Percentiles rank a stretch among this genome's conserved stretches.
Evolutionary conservation across 2,888 invertebrate genomes (phyloP).

Genomic region (Papilio elwesi): DNA sequence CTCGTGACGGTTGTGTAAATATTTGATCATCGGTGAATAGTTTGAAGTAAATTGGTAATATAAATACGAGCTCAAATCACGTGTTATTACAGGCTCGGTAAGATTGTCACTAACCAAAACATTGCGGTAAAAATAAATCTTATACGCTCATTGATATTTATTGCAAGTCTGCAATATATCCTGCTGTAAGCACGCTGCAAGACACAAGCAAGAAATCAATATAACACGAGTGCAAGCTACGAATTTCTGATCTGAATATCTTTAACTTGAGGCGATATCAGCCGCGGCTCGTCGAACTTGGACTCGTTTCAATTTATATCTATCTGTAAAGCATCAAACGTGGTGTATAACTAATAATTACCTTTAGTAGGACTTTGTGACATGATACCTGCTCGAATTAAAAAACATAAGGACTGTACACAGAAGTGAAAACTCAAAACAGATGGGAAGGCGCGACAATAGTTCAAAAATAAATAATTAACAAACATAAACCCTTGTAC

Average conservation of each 20-base stretch:
- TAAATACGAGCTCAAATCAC: too few species aligned
- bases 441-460: too few species aligned
- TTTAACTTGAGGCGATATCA: conserved; percentile 3
- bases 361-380: not conserved
- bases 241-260: conserved; percentile 9
- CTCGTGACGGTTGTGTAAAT: too few species aligned
- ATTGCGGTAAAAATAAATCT: too few species aligned
- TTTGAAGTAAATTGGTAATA: not conserved
- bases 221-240: not conserved
- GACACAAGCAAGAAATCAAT: not conserved
- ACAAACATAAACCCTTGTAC: too few species aligned
- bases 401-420: too few species aligned
- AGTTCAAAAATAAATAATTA: too few species aligned
- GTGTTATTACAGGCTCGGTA: too few species aligned
- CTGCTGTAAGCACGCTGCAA: not conserved
- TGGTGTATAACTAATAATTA: not conserved
- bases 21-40: too few species aligned
- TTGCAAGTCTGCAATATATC: conserved; percentile 4
- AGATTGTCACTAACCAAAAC: too few species aligned
- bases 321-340: not conserved
- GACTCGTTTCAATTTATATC: conserved; percentile 12
- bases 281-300: conserved; percentile 1
- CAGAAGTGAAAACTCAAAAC: too few species aligned
- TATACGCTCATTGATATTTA: not conserved
- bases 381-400: too few species aligned